phyloP scores from a whole-genome alignment of 2,888 invertebrate genomes.

The Julus scandinavius region DNA sequence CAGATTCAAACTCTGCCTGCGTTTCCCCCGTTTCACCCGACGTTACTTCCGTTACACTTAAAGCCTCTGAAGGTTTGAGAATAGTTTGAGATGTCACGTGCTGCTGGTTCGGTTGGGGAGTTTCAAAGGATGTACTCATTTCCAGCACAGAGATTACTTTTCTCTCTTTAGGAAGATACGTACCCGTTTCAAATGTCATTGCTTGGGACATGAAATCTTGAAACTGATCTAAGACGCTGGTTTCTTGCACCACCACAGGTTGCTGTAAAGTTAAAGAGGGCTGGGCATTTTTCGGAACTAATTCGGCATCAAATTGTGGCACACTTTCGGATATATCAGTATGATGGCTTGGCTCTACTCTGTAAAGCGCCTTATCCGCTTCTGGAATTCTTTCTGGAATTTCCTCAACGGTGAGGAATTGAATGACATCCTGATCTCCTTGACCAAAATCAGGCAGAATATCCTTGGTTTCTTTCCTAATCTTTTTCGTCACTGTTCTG shows the following conservation, averaged over 20 bases:
- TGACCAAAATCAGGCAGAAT: neutral
- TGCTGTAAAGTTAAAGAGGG: neutral
- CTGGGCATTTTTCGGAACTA: neutral
- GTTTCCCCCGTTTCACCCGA: neutral
- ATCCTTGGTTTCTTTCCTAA: conserved; percentile 15
- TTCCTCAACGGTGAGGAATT: conserved; percentile 9
- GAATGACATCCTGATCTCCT: neutral
- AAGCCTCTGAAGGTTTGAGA: conserved; percentile 9
- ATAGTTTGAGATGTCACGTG: conserved; percentile 2
- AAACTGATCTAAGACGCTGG: conserved; percentile 7
- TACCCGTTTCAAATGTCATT: conserved; percentile 43
- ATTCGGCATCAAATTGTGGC: conserved; percentile 9
- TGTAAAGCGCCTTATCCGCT: neutral
- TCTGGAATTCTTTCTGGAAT: neutral
- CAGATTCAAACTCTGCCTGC: neutral
- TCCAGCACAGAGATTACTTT: neutral
- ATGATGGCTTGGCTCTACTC: neutral
- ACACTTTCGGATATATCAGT: conserved; percentile 16
- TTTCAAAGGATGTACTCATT: conserved; percentile 37
- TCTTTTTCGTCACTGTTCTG: neutral
- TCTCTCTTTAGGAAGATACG: conserved; percentile 51
- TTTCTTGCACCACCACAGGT: neutral
- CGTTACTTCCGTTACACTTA: conserved; percentile 26
- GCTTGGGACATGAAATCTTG: conserved; percentile 50
- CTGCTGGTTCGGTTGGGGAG: conserved; percentile 33